phyloP scores from a whole-genome alignment of 1,140 invertebrate genomes.

The Sarcophaga peregrina region DNA sequence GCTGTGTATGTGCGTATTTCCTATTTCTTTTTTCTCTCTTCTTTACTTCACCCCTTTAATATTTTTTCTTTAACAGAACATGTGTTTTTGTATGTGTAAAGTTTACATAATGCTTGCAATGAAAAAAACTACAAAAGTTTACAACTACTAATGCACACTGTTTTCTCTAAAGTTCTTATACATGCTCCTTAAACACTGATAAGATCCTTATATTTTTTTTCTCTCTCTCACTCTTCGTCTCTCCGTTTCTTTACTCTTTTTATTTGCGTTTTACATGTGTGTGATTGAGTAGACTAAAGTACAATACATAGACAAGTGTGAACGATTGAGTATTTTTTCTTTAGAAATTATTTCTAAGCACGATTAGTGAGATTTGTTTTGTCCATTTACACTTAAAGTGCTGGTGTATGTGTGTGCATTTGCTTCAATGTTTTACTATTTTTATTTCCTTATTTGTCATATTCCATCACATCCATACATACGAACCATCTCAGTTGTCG shows the following conservation, averaged over 20 bases:
- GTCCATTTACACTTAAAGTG: neutral
- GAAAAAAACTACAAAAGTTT: neutral
- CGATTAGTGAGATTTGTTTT: neutral
- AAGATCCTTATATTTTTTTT: neutral
- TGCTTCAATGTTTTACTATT: neutral
- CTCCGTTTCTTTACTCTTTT: too few species aligned
- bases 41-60: neutral
- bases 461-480: neutral
- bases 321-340: neutral
- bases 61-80: neutral
- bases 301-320: neutral
- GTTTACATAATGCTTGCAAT: neutral
- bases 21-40: neutral
- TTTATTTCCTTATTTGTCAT: neutral
- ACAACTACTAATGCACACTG: conserved; percentile 9
- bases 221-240: neutral
- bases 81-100: neutral
- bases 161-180: conserved; percentile 9
- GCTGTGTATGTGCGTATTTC: neutral
- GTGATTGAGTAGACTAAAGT: too few species aligned
- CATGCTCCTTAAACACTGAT: conserved; percentile 2
- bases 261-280: too few species aligned
- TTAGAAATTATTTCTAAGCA: neutral
- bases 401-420: neutral
- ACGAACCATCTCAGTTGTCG: neutral